Evolutionary conservation across 2,113 vertebrate genomes (phyloP).

Genomic region (Lucifuga dentata): DNA sequence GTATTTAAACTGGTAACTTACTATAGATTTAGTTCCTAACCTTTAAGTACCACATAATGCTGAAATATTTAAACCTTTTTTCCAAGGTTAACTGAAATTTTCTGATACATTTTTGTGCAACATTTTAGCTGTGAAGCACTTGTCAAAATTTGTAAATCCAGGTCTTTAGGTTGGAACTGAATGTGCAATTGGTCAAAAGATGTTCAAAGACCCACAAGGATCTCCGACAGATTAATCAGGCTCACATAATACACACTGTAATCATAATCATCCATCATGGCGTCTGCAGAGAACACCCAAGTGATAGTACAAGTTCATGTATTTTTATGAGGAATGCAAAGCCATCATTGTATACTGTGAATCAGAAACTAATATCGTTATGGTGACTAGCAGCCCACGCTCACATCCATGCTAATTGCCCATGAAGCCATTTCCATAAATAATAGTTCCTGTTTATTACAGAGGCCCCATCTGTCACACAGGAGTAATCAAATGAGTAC

Average conservation of each 20-base stretch:
- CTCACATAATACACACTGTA: background rate
- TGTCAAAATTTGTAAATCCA: slow-evolving; percentile 19
- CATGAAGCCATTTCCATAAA: slow-evolving; percentile 75
- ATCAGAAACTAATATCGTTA: slow-evolving; percentile 54
- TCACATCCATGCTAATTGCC: slow-evolving; percentile 67
- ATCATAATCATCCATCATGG: slow-evolving; percentile 21
- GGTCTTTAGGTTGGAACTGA: background rate
- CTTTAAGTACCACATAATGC: background rate
- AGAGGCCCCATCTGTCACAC: slow-evolving; percentile 60
- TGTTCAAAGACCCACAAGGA: too few relatives aligned
- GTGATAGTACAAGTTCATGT: slow-evolving; percentile 46
- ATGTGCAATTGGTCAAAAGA: background rate
- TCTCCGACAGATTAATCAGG: background rate
- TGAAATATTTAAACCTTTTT: background rate
- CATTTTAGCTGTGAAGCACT: background rate
- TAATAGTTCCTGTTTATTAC: slow-evolving; percentile 67
- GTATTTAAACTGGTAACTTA: too few relatives aligned
- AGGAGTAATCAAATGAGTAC: slow-evolving; percentile 63
- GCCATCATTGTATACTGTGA: slow-evolving; percentile 35
- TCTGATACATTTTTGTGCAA: too few relatives aligned
- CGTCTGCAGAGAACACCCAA: slow-evolving; percentile 30
- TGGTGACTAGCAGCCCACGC: slow-evolving; percentile 52
- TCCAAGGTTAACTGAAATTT: too few relatives aligned
- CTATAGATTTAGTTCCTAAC: too few relatives aligned
- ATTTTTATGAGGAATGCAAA: slow-evolving; percentile 8